Evolutionary conservation across 2,888 invertebrate species (phyloP), one percentile per base, ranked within the genome.

Genomic region (Coenonympha glycerion): DNA sequence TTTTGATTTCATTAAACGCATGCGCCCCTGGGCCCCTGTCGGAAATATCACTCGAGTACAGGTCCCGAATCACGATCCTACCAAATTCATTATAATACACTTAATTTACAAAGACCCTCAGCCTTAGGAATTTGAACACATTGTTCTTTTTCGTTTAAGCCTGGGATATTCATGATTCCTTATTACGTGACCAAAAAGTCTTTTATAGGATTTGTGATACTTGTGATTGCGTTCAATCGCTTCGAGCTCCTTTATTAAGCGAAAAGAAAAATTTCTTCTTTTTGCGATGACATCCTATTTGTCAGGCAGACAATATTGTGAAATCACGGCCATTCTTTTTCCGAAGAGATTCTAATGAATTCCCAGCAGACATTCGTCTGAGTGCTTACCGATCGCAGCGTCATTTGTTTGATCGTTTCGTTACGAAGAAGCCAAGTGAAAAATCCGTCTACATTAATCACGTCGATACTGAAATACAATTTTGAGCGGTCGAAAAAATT

Each of bases 1-100:
- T 82, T 86, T 86, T 87, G 83, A 86, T 86, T 86, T 85, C 82
- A 84, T 86, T 87, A 83, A 85, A 84, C 79, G 82, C 86, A 84
- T 85, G 86, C 85, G 79, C 84, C 82, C 79, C 75, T 80, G 73
- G 73, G 73, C 71, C 73, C 75, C 71, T 84, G 86, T 86, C 87
- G 86, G 87, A 87, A 86, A 86, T 86, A 87, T 87, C 87, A 85
- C 81, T 85, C 77, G 79, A 79, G 76, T 71, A 73, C 66, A 66
- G 74, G 70, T 68, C 73, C 71, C 73, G 68, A 71, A 73, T 76
- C 76, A 69, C 71, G 70, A 73, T 73, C 75, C 76, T 66, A 71
- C 69, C 68, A 69, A 59, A 72, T 71, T 73, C 68, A 70, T 82
- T 77, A 81, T 79, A 75, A 78, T 69, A 63, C 67, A 64, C 62